Evolutionary conservation across 1,140 invertebrate genomes (phyloP).

Genomic region (Drosophila busckii): DNA sequence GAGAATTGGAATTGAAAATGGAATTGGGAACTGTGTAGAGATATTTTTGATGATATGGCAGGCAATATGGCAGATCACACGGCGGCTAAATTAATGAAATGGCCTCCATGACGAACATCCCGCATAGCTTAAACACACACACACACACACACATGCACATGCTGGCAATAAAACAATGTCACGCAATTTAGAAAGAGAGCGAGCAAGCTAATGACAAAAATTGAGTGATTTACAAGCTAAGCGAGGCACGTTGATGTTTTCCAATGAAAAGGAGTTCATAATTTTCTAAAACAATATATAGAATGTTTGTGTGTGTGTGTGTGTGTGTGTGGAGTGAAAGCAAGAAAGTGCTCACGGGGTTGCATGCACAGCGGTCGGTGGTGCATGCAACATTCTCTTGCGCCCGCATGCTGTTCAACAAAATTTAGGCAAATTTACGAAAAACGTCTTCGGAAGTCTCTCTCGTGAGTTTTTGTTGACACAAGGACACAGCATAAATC

Average conservation of each 20-base stretch:
- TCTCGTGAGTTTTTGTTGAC: too few species aligned
- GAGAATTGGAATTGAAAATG: constrained; percentile 17
- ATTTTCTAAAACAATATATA: constrained; percentile 31
- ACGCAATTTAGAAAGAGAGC: constrained; percentile 65
- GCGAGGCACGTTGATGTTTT: constrained; percentile 39
- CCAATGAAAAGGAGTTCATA: constrained; percentile 66
- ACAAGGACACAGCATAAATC: constrained; percentile 63
- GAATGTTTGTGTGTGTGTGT: constrained; percentile 6
- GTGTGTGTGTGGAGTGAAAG: constrained; percentile 44
- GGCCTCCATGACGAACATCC: constrained; percentile 45
- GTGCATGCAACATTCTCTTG: constrained; percentile 25
- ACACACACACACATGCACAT: constrained; percentile 4
- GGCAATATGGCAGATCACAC: too few species aligned
- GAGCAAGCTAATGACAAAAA: constrained; percentile 63
- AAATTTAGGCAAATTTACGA: constrained; percentile 62
- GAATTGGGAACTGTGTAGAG: constrained; percentile 24
- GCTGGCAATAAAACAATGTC: constrained; percentile 72
- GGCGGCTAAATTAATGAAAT: constrained; percentile 60
- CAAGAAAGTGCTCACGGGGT: constrained; percentile 38
- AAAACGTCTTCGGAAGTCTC: constrained; percentile 19
- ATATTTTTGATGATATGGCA: too few species aligned
- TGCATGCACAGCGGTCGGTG: constrained; percentile 22
- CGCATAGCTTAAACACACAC: constrained; percentile 14
- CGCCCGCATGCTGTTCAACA: constrained; percentile 1
- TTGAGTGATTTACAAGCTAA: constrained; percentile 76